These are phyloP conservation scores for Aphrophora alni DNA, from an alignment of 2,888 invertebrate genomes.

Conservation along the genomic window DNA sequence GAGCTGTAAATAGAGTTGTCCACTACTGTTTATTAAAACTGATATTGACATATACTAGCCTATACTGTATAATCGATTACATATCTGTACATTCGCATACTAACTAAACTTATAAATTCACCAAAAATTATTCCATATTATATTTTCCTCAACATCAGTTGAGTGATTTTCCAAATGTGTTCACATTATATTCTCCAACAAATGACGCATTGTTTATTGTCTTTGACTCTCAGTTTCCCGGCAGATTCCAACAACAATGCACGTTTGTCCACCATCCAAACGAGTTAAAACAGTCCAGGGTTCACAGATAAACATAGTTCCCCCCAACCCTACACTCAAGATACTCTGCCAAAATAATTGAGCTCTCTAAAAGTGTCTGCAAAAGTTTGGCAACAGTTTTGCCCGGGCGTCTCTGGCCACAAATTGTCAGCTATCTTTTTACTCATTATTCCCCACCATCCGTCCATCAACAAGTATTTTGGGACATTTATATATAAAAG, in stretches of 20 bases:
- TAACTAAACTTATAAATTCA: too few species aligned
- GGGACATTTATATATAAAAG: constrained; percentile 34
- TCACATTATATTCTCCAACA: too few species aligned
- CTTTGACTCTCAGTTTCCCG: neutral
- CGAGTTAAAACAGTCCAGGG: neutral
- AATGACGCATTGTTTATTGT: neutral
- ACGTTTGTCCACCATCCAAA: neutral
- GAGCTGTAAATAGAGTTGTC: too few species aligned
- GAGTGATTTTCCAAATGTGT: too few species aligned
- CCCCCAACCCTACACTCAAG: neutral
- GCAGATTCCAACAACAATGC: neutral
- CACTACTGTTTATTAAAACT: too few species aligned
- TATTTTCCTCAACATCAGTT: too few species aligned
- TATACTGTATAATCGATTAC: too few species aligned
- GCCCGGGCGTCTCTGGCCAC: constrained; percentile 41
- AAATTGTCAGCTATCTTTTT: constrained; percentile 30
- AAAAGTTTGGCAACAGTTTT: constrained; percentile 25
- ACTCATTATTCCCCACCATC: constrained; percentile 30
- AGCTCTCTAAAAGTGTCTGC: constrained; percentile 34
- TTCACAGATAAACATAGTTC: neutral
- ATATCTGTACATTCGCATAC: too few species aligned
- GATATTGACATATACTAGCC: too few species aligned
- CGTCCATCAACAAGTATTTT: constrained; percentile 28
- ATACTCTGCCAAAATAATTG: constrained; percentile 37
- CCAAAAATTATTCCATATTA: too few species aligned